Percentiles rank a stretch among this genome's conserved stretches.
These are phyloP conservation scores for Nemotelus nigrinus DNA, from an alignment of 2,888 invertebrate genomes.

Conservation along the genomic window DNA sequence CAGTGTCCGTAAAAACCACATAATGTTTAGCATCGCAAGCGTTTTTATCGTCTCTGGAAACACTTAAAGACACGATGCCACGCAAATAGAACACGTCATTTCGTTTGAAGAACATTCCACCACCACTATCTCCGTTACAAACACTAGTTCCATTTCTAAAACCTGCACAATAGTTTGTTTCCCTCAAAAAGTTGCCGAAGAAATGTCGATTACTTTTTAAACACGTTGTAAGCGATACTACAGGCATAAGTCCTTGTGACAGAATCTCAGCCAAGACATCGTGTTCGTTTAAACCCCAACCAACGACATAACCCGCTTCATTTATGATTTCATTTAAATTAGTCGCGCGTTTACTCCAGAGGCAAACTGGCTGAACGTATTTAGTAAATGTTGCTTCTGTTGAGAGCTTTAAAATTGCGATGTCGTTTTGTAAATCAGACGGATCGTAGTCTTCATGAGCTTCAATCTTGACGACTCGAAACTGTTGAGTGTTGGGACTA, in stretches of 20 bases:
- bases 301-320: constrained; percentile 56
- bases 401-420: constrained; percentile 60
- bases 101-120: constrained; percentile 63
- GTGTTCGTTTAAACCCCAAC: constrained; percentile 63
- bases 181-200: constrained; percentile 46
- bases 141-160: constrained; percentile 61
- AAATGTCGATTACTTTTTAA: constrained; percentile 52
- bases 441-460: constrained; percentile 43
- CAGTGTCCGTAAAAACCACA: constrained; percentile 66
- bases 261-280: constrained; percentile 57
- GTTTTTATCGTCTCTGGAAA: constrained; percentile 53
- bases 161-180: constrained; percentile 51
- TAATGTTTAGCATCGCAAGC: constrained; percentile 66
- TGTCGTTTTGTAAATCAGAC: constrained; percentile 56
- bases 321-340: constrained; percentile 45
- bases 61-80: constrained; percentile 51
- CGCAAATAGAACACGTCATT: constrained; percentile 47
- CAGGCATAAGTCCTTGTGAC: constrained; percentile 58
- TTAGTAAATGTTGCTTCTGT: constrained; percentile 58
- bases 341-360: constrained; percentile 58
- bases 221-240: constrained; percentile 58
- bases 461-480: constrained; percentile 48
- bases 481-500: constrained; percentile 59
- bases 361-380: constrained; percentile 63
- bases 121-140: constrained; percentile 68